Percentiles rank a stretch among this genome's conserved stretches.
Evolutionary conservation across 2,113 vertebrate genomes (phyloP).

Genomic region (Lepisosteus osseus): DNA sequence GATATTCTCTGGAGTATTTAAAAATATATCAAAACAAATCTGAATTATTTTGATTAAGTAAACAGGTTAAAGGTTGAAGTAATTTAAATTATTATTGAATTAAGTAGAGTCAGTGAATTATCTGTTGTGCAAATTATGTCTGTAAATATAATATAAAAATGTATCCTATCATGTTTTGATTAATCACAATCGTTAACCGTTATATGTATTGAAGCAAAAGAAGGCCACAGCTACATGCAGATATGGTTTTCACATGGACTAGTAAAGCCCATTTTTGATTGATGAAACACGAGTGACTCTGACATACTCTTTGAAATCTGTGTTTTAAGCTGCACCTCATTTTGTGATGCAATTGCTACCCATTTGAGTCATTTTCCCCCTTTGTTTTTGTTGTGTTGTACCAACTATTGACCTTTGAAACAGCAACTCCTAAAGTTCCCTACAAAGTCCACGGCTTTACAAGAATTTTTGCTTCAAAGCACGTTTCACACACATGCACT

Average conservation of each 20-base stretch:
- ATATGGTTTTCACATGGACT: conserved; percentile 31
- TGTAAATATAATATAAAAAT: conserved; percentile 32
- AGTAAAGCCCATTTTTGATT: conserved; percentile 19
- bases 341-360: too few relatives aligned
- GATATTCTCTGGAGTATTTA: not conserved
- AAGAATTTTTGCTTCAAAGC: not conserved
- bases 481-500: not conserved
- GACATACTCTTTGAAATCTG: too few relatives aligned
- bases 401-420: too few relatives aligned
- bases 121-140: conserved; percentile 23
- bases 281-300: conserved; percentile 31
- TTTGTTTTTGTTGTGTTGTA: not conserved
- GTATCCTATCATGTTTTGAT: conserved; percentile 39
- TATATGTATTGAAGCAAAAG: conserved; percentile 26
- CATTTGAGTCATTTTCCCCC: too few relatives aligned
- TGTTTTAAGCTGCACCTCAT: too few relatives aligned
- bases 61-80: too few relatives aligned
- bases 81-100: conserved; percentile 18
- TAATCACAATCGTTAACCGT: conserved; percentile 23
- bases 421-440: too few relatives aligned
- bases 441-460: not conserved
- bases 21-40: too few relatives aligned
- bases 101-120: conserved; percentile 33
- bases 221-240: conserved; percentile 2
- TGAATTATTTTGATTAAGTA: too few relatives aligned